These are phyloP conservation scores for Melanocharis versteri DNA, from an alignment of 2,113 vertebrate genomes.

Conservation along the genomic window DNA sequence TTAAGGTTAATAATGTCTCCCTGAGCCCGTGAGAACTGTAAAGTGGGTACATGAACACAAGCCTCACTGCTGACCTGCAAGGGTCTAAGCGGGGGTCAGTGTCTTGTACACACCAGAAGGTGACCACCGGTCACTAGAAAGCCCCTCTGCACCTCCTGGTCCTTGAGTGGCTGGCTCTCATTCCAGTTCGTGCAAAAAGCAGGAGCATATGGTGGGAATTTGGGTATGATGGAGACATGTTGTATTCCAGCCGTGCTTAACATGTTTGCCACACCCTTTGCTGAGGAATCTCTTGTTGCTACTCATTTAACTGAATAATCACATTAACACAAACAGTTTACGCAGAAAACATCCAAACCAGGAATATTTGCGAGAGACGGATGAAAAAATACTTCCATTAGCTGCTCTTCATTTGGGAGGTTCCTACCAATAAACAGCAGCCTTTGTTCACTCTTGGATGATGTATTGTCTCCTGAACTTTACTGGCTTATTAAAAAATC, in stretches of 20 bases:
- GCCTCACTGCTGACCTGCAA: neutral
- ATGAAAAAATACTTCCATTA: neutral
- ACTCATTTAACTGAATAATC: conserved; percentile 14
- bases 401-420: neutral
- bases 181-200: neutral
- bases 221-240: neutral
- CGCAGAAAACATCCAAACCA: neutral
- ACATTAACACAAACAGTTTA: neutral
- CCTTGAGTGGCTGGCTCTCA: too few relatives aligned
- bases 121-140: neutral
- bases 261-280: neutral
- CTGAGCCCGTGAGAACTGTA: neutral
- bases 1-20: neutral
- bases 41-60: neutral
- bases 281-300: neutral
- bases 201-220: neutral
- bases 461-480: neutral
- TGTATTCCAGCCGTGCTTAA: neutral
- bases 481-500: neutral
- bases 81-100: neutral
- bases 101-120: neutral
- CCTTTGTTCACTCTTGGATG: neutral
- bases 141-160: neutral
- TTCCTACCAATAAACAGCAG: neutral
- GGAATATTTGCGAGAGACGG: neutral